Conservation (phyloP, 2,797 vertebrate species). For the Anniella stebbinsi region DNA sequence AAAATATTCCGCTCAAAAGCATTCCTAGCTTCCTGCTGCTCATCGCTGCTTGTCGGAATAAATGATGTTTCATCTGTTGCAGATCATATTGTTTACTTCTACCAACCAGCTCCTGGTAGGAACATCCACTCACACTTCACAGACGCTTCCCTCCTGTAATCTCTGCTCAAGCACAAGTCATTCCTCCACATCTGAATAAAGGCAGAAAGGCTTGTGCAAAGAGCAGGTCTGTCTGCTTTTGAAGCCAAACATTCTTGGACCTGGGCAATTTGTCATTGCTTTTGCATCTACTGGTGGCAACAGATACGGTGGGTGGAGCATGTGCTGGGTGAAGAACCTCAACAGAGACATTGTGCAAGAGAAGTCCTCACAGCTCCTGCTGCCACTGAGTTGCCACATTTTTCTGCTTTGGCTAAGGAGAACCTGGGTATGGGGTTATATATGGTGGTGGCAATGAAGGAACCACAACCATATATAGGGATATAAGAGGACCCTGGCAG, state of each 20-base stretch:
- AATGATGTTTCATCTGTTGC: neutral
- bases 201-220: neutral
- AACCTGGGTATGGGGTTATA: too few species aligned
- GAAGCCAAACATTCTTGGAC: neutral
- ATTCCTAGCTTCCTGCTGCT: neutral
- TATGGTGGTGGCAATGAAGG: neutral
- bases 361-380: too few species aligned
- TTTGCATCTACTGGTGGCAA: too few species aligned
- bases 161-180: neutral
- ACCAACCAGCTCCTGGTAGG: neutral
- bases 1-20: neutral
- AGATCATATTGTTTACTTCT: neutral
- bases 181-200: neutral
- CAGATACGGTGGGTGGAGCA: neutral
- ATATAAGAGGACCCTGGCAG: neutral
- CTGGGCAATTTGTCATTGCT: neutral
- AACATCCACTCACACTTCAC: neutral
- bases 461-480: neutral
- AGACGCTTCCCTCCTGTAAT: neutral
- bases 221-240: neutral
- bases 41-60: neutral
- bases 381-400: too few species aligned
- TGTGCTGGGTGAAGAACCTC: neutral
- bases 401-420: too few species aligned
- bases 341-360: neutral